A percentile compares a stretch with the other conserved stretches of the same genome.
Conservation (phyloP, 2,888 invertebrate species). For the Cotesia congregata region DNA sequence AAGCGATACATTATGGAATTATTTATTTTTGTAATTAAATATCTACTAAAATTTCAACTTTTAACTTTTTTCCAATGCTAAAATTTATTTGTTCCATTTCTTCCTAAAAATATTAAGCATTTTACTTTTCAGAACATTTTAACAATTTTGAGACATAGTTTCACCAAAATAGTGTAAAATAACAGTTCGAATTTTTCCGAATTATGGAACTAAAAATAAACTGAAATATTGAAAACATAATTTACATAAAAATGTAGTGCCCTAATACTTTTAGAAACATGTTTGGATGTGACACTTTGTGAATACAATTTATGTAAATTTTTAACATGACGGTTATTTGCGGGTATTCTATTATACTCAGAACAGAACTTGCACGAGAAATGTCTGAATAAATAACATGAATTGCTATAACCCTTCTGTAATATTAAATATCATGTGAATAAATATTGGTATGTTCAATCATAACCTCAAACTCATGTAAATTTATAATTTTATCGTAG, state of each 20-base stretch:
- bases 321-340: not conserved
- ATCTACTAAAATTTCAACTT: too few species aligned
- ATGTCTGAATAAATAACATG: slow-evolving; percentile 1
- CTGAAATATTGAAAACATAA: not conserved
- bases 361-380: not conserved
- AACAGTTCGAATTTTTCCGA: not conserved
- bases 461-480: not conserved
- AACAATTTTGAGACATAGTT: too few species aligned
- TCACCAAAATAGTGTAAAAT: too few species aligned
- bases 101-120: too few species aligned
- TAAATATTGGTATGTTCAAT: not conserved
- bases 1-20: too few species aligned
- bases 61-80: too few species aligned
- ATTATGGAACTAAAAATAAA: not conserved
- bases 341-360: not conserved
- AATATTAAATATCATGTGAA: not conserved
- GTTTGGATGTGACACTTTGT: not conserved
- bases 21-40: too few species aligned
- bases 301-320: not conserved
- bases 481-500: not conserved
- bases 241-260: not conserved
- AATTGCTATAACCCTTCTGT: not conserved
- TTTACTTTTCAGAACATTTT: too few species aligned
- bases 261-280: not conserved
- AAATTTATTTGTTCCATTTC: too few species aligned